Conservation (phyloP, 1,140 invertebrate genomes). For the Brachionus paranguensis region DNA sequence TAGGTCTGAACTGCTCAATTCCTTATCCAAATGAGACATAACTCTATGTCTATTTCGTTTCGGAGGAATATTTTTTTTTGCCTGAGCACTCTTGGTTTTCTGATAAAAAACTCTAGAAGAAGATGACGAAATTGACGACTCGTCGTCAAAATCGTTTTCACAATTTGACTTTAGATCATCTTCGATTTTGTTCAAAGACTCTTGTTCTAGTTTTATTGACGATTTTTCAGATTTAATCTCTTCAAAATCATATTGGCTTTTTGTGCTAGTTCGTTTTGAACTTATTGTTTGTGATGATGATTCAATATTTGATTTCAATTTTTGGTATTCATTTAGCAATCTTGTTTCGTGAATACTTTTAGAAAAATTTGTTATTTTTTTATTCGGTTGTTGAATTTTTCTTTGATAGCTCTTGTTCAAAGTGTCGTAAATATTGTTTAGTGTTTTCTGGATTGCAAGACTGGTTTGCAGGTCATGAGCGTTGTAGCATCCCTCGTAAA, state of each 20-base stretch:
- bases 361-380: not conserved
- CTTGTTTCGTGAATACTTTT: not conserved
- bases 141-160: not conserved
- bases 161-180: not conserved
- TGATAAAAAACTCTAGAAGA: not conserved
- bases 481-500: constrained; percentile 24
- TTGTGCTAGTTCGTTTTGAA: not conserved
- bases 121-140: not conserved
- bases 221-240: not conserved
- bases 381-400: not conserved
- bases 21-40: not conserved
- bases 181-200: not conserved
- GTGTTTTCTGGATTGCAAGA: not conserved
- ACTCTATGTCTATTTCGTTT: not conserved
- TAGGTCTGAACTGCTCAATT: not conserved
- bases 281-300: not conserved
- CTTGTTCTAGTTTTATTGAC: not conserved
- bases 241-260: not conserved
- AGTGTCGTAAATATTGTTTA: not conserved
- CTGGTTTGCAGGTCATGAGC: not conserved
- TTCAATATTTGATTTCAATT: not conserved
- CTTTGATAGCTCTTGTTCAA: not conserved
- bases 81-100: not conserved
- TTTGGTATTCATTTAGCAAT: not conserved
- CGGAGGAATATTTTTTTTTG: not conserved